Conservation (phyloP, 2,888 invertebrate species). For the Andrena trimmerana region DNA sequence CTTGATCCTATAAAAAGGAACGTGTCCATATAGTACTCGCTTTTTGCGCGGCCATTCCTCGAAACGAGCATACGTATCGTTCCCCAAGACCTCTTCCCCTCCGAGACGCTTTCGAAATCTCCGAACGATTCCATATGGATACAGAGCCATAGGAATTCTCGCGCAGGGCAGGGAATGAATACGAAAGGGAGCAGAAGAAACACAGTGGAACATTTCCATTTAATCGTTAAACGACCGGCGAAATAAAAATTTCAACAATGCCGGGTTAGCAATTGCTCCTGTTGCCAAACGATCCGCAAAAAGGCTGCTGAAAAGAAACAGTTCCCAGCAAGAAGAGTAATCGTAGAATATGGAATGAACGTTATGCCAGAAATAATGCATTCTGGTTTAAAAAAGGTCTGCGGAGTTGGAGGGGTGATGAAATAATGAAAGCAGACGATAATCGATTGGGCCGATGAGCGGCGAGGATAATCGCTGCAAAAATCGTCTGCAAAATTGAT, state of each 20-base stretch:
- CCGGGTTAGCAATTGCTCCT: no score
- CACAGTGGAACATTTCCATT: neutral
- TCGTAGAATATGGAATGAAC: neutral
- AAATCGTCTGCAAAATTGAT: conserved; percentile 2
- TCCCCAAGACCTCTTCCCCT: no score
- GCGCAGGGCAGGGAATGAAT: neutral
- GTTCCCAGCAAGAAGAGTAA: neutral
- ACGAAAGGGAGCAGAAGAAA: neutral
- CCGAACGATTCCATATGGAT: neutral
- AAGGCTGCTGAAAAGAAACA: neutral
- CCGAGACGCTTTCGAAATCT: neutral
- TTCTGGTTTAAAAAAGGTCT: neutral
- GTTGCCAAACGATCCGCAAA: neutral
- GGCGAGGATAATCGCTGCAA: neutral
- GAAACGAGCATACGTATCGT: neutral
- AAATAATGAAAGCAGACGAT: conserved; percentile 6
- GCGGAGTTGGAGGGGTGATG: neutral
- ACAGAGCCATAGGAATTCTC: neutral
- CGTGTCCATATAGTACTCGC: conserved; percentile 8
- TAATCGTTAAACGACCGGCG: neutral
- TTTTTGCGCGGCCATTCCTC: conserved; percentile 23
- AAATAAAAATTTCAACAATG: neutral
- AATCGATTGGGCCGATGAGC: neutral
- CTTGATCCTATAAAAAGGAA: conserved; percentile 28
- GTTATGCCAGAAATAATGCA: neutral